Evolutionary conservation across 2,888 invertebrate genomes (phyloP), one percentile per base, ranked within the genome.

Genomic region (Caenorhabditis sp.): DNA sequence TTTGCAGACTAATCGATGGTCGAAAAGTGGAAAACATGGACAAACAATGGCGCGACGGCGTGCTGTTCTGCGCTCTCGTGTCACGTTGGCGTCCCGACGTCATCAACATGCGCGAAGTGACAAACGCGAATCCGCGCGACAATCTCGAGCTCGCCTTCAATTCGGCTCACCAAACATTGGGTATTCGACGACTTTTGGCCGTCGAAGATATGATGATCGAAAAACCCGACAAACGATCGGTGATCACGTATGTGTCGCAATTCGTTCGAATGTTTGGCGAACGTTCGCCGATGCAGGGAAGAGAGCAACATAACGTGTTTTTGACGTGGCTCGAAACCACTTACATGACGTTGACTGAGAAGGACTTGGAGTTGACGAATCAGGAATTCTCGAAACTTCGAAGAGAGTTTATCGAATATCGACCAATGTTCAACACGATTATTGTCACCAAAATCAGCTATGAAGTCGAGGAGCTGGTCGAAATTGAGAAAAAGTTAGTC

Each of bases 191-290:
- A 19, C 68, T 85, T 57, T 57, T 86, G 17, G 83, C 85, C 61
- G 82, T 84, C 53, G 84, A 84, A 36, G 88, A 88, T 62, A 76
- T 88, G 59, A 76, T 86, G 66, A 76, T 77, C 61, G 84, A 83
- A n/a, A 81, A 81, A 61, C 88, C 88, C 23, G 88, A 88, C 74
- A 85, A 86, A 55, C 72, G 86, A 49, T 84, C 84, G 37, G 79
- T 88, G 37, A 84, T 88, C 73, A 88, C 88, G 24, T 88, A 88
- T 74, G 82, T 88, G 17, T 86, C 87, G 23, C 87, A 88, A 69
- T 88, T 87, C 66, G 77, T 85, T 37, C 66, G 81, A 50, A 75
- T 78, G 63, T 79, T 79, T 54, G 79, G 82, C 54, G 82, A 82
- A 57, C 31, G 79, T 43, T 65, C 71, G 14, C 72, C 73, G n/a